These are phyloP conservation scores for Periplaneta americana DNA, from an alignment of 1,140 invertebrate species.

Conservation along the genomic window DNA sequence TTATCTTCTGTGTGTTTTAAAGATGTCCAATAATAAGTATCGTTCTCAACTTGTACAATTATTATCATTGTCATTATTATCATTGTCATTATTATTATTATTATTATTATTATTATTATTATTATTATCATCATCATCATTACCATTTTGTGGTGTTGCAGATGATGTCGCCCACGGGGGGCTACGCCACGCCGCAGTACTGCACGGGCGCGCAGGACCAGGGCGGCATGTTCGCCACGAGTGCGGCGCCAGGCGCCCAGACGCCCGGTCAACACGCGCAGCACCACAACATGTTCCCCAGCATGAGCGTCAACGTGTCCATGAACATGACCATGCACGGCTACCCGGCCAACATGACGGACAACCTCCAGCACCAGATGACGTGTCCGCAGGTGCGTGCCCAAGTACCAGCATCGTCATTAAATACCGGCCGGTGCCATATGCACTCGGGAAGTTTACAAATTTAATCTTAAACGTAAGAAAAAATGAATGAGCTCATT, in stretches of 20 bases:
- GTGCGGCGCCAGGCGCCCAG: neutral
- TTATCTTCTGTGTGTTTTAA: no score
- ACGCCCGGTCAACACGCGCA: slow-evolving; percentile 3
- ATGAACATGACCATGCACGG: slow-evolving; percentile 98
- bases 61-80: no score
- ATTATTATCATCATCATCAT: no score
- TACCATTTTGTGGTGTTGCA: slow-evolving; percentile 3
- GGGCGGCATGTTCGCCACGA: neutral
- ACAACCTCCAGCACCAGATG: slow-evolving; percentile 43
- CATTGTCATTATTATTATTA: no score
- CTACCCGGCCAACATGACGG: slow-evolving; percentile 49
- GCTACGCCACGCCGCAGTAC: slow-evolving; percentile 18
- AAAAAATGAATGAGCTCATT: no score
- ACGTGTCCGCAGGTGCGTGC: slow-evolving; percentile 54
- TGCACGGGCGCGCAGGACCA: neutral
- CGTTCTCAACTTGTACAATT: no score
- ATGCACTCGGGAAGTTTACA: no score
- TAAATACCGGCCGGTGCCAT: no score
- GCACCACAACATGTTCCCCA: slow-evolving; percentile 51
- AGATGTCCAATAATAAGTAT: no score
- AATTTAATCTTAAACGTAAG: no score
- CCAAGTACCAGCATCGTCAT: neutral
- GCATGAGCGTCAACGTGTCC: slow-evolving; percentile 93
- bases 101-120: no score
- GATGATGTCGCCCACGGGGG: slow-evolving; percentile 20